Conservation (phyloP, 2,113 vertebrate species). For the Cephalopholis sonnerati region DNA sequence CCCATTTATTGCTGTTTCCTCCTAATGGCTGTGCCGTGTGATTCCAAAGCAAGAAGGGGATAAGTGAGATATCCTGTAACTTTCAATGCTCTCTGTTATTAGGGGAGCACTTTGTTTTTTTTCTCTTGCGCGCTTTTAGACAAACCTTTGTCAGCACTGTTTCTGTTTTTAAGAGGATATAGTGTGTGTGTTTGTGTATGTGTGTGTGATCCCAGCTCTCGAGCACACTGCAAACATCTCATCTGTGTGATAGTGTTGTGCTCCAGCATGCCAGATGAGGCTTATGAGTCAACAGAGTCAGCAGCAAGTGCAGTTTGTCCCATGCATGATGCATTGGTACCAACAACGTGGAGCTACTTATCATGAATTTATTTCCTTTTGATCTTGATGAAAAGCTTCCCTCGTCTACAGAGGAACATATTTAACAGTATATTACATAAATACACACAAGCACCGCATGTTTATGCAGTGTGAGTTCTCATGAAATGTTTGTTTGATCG, state of each 20-base stretch:
- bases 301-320: slow-evolving; percentile 10
- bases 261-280: slow-evolving; percentile 7
- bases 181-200: neutral
- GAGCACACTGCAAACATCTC: slow-evolving; percentile 34
- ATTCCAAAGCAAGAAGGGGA: slow-evolving; percentile 31
- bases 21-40: slow-evolving; percentile 35
- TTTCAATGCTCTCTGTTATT: slow-evolving; percentile 35
- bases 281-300: slow-evolving; percentile 17
- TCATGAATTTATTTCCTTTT: slow-evolving; percentile 1
- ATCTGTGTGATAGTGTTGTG: slow-evolving; percentile 19
- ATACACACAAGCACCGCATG: neutral
- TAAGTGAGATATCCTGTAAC: slow-evolving; percentile 47
- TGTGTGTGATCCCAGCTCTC: neutral
- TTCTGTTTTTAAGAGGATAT: neutral
- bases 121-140: slow-evolving; percentile 5
- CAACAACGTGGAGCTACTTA: neutral
- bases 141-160: slow-evolving; percentile 20
- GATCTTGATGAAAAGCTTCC: slow-evolving; percentile 11
- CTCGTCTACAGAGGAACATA: neutral
- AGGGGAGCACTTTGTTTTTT: slow-evolving; percentile 14
- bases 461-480: neutral
- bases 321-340: slow-evolving; percentile 18
- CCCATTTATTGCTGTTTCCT: slow-evolving; percentile 44
- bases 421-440: neutral
- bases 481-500: neutral